These are phyloP conservation scores for Platysternon megacephalum DNA, from an alignment of 2,113 vertebrate species.

Conservation along the genomic window DNA sequence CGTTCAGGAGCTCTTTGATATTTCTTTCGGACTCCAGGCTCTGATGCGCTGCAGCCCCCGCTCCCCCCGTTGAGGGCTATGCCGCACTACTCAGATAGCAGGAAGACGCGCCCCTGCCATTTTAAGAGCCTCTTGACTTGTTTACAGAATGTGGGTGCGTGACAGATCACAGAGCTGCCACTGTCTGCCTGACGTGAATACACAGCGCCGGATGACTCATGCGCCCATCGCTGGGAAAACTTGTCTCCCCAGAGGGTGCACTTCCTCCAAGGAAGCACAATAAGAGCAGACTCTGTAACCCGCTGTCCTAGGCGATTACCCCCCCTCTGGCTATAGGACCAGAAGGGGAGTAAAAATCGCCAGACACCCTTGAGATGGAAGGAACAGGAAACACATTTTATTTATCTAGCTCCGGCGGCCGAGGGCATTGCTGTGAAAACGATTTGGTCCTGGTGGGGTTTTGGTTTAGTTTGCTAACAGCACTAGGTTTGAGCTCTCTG, in stretches of 20 bases:
- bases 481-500: not conserved
- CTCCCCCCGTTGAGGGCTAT: not conserved
- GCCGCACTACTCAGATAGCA: not conserved
- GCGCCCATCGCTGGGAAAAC: not conserved
- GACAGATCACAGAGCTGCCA: not conserved
- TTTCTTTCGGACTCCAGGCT: not conserved
- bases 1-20: not conserved
- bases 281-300: not conserved
- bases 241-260: not conserved
- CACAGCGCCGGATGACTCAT: not conserved
- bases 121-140: not conserved
- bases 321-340: not conserved
- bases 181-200: not conserved
- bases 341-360: not conserved
- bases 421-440: not conserved
- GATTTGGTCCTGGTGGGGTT: not conserved
- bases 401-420: not conserved
- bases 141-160: not conserved
- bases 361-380: not conserved
- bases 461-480: not conserved
- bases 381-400: not conserved
- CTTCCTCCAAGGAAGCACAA: not conserved
- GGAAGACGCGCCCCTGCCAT: not conserved
- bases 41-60: not conserved
- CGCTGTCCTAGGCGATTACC: not conserved